Conservation (phyloP, 2,113 vertebrate genomes). For the Smithornis capensis region DNA sequence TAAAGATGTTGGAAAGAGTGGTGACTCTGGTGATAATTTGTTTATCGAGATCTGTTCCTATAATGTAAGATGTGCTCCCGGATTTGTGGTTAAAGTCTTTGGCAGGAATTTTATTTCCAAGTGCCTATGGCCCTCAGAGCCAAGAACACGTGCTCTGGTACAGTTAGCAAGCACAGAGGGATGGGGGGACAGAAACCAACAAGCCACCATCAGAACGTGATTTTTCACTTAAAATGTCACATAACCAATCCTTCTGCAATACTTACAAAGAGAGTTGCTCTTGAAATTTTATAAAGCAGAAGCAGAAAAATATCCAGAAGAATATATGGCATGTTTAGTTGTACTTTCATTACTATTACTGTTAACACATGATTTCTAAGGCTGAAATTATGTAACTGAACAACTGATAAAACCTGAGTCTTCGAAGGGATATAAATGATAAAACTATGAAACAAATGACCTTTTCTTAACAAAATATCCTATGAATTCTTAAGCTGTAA, state of each 20-base stretch:
- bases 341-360: not conserved
- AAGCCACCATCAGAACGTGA: not conserved
- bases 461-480: conserved; percentile 26
- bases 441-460: not conserved
- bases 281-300: not conserved
- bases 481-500: not conserved
- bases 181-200: not conserved
- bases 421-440: not conserved
- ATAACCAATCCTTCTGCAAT: not conserved
- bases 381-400: not conserved
- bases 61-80: not conserved
- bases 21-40: not conserved
- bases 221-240: not conserved
- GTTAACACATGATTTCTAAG: not conserved
- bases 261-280: not conserved
- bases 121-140: not conserved
- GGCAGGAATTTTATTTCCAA: not conserved
- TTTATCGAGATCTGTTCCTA: not conserved
- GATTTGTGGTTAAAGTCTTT: not conserved
- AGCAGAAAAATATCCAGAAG: not conserved
- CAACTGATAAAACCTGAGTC: not conserved
- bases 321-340: not conserved
- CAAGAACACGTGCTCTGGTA: not conserved
- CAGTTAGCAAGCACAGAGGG: not conserved
- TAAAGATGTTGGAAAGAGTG: not conserved